Percentiles rank a stretch among this genome's conserved stretches.
These are phyloP conservation scores for Zaprionus camerounensis DNA, from an alignment of 1,140 invertebrate species.

Conservation along the genomic window DNA sequence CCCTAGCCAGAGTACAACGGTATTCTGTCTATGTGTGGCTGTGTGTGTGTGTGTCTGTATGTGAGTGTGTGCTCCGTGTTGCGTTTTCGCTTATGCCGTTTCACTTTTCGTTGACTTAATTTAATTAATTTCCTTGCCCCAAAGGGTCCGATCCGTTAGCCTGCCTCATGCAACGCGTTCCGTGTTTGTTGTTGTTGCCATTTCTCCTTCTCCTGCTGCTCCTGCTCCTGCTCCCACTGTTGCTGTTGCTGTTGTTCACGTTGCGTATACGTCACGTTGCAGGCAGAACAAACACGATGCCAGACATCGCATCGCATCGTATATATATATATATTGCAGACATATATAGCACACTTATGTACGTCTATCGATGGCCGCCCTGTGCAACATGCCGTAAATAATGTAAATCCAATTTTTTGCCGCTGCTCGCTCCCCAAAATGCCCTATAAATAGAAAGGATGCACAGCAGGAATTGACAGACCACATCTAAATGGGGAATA, in stretches of 20 bases:
- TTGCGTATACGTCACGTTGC: constrained; percentile 76
- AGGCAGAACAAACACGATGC: constrained; percentile 31
- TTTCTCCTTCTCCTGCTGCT: constrained; percentile 4
- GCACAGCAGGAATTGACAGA: neutral
- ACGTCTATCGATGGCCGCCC: constrained; percentile 55
- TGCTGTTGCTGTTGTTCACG: constrained; percentile 47
- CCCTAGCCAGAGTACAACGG: constrained; percentile 43
- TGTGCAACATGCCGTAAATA: constrained; percentile 81
- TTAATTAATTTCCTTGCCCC: constrained; percentile 82
- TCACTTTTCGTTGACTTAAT: constrained; percentile 83
- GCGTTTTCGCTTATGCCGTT: constrained; percentile 63
- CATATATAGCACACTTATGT: constrained; percentile 25
- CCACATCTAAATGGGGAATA: neutral
- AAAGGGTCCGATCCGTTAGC: constrained; percentile 68
- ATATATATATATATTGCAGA: constrained; percentile 7
- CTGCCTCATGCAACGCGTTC: constrained; percentile 36
- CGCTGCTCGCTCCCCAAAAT: neutral
- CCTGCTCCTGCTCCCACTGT: constrained; percentile 8
- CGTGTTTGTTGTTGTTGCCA: constrained; percentile 15
- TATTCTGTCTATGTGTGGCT: constrained; percentile 21
- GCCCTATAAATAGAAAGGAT: neutral
- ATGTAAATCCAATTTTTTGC: constrained; percentile 74
- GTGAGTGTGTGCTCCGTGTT: constrained; percentile 35
- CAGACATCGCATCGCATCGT: constrained; percentile 17
- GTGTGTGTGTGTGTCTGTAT: constrained; percentile 31